phyloP scores from a whole-genome alignment of 2,888 invertebrate genomes.

The Steromphala cineraria region DNA sequence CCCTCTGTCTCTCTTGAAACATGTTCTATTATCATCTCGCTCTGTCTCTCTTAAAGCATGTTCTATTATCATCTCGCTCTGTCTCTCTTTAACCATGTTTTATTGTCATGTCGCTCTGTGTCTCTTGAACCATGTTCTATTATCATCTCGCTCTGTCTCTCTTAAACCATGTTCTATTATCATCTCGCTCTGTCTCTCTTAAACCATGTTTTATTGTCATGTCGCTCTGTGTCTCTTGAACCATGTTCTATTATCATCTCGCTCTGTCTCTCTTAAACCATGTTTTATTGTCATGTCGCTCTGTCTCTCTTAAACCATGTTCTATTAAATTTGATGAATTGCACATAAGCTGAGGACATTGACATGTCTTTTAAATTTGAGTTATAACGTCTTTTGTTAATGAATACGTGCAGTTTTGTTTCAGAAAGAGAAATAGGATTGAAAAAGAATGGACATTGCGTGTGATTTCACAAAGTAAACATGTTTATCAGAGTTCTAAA shows the following conservation, averaged over 20 bases:
- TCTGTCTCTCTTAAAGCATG: background rate
- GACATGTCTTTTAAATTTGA: too few species aligned
- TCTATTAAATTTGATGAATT: too few species aligned
- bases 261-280: background rate
- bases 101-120: background rate
- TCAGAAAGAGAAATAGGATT: too few species aligned
- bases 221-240: background rate
- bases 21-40: background rate
- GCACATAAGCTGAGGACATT: too few species aligned
- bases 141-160: background rate
- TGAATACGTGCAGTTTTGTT: too few species aligned
- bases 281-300: slow-evolving; percentile 16
- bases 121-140: background rate
- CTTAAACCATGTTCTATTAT: background rate
- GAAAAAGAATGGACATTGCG: too few species aligned
- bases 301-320: background rate
- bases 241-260: background rate
- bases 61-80: background rate
- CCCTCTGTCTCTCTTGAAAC: background rate
- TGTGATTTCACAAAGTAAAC: too few species aligned
- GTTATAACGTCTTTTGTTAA: too few species aligned
- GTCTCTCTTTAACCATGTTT: background rate
- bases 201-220: background rate
- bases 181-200: background rate
- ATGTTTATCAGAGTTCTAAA: too few species aligned